Evolutionary conservation across 2,113 vertebrate genomes (phyloP), one percentile per base, ranked within the genome.

Genomic region (Jaculus jaculus): DNA sequence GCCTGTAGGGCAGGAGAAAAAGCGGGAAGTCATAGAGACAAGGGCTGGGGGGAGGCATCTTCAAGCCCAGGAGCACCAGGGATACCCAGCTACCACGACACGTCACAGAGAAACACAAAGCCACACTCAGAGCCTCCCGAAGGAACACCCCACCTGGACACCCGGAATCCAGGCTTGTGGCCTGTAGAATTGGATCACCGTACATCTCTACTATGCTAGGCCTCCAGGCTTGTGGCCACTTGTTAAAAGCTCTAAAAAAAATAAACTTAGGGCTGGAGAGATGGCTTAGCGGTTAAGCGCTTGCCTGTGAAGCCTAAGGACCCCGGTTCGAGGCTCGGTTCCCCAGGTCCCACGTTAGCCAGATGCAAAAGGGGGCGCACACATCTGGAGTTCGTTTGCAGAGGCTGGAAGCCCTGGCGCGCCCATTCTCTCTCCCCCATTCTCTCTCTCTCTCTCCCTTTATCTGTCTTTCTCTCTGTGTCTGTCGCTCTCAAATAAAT

Each of bases 61-160:
- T 13, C 26, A 34, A 81, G 37, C 26, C 10, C 17, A 83, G 79
- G 39, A 51, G 1, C 2, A 7, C 4, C 7, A 0, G 34, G 30
- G 54, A 54, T 54, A 7, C 15, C 7, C 54, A 54, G 54, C 54
- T 18, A 42, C 74, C 42, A 32, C 77, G 30, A 26, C 6, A 54
- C 34, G 32, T 37, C 17, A 3, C 0, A 0, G 65, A 21, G 32
- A 11, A n/a, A 16, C 23, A 4, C 0, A 2, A 17, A 23, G 34
- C 39, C 30, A 58, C 34, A 42, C 60, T 32, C 16, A 1, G 77
- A 60, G 32, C 9, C 7, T 28, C n/a, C 92, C 23, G 24, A 47
- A 71, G 13, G 63, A 42, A 3, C 34, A 66, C 15, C 2, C 24
- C 21, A 15, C 54, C 24, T 5, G 7, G 61, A 28, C 5, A 26